These are phyloP conservation scores for Uromys caudimaculatus DNA, from an alignment of 2,797 vertebrate genomes.

Conservation along the genomic window DNA sequence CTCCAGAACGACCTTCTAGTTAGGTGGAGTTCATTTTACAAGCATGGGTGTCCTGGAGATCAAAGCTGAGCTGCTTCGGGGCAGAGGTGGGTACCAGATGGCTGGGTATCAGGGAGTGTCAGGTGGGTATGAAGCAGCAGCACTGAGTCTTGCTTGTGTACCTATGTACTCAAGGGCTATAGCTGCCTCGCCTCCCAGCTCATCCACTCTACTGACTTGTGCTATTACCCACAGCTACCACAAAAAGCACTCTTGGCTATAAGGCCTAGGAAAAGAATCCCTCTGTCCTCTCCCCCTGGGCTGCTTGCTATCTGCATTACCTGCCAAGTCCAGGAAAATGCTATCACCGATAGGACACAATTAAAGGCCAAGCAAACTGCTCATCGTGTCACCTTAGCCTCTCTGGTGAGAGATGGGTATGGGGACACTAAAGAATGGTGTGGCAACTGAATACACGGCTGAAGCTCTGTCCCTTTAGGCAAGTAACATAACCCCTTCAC, in stretches of 20 bases:
- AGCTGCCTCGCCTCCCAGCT: background rate
- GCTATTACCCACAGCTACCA: background rate
- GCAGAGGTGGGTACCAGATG: background rate
- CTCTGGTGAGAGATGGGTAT: constrained; percentile 8
- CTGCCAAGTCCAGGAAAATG: constrained; percentile 8
- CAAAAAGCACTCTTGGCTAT: background rate
- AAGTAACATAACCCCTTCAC: background rate
- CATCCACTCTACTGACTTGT: background rate
- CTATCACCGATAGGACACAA: background rate
- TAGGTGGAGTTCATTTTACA: constrained; percentile 31
- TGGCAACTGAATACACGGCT: background rate
- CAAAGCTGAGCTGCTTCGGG: constrained; percentile 13
- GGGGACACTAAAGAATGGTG: constrained; percentile 1
- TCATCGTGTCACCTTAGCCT: background rate
- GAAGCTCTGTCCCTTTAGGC: background rate
- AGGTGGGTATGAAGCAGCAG: background rate
- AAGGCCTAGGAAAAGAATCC: background rate
- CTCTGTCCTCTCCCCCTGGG: background rate
- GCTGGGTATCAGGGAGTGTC: background rate
- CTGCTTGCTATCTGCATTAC: background rate
- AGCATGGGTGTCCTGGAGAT: background rate
- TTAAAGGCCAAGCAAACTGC: constrained; percentile 14
- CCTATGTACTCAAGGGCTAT: background rate
- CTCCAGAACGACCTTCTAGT: background rate
- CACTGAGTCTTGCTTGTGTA: background rate